Percentiles rank a stretch among this genome's conserved stretches.
Conservation (phyloP, 2,113 vertebrate genomes). For the Amblyornis subalaris region DNA sequence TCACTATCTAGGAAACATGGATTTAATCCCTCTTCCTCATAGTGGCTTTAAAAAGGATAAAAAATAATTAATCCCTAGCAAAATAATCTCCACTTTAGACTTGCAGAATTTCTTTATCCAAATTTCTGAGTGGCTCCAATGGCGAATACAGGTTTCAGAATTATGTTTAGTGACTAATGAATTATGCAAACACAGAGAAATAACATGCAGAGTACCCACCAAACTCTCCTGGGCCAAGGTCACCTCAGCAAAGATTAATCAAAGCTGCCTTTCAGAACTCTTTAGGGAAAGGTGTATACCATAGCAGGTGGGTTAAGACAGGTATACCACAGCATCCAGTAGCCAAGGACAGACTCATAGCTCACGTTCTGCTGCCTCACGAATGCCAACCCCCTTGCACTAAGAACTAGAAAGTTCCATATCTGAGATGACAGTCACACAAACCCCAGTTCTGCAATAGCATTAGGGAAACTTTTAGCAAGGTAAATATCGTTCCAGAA, state of each 20-base stretch:
- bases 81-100: background rate
- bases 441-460: background rate
- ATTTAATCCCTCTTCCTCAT: background rate
- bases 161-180: background rate
- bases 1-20: background rate
- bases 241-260: background rate
- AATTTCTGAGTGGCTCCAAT: background rate
- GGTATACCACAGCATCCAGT: background rate
- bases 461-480: background rate
- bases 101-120: background rate
- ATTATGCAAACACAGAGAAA: background rate
- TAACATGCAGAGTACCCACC: background rate
- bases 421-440: background rate
- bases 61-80: background rate
- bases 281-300: background rate
- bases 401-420: background rate
- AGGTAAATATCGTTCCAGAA: background rate
- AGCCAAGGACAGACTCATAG: background rate
- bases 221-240: background rate
- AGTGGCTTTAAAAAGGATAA: background rate
- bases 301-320: background rate
- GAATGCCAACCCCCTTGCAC: background rate
- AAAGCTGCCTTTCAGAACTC: background rate
- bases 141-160: background rate
- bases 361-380: background rate